Conservation (phyloP, 2,113 vertebrate species). For the human region DNA sequence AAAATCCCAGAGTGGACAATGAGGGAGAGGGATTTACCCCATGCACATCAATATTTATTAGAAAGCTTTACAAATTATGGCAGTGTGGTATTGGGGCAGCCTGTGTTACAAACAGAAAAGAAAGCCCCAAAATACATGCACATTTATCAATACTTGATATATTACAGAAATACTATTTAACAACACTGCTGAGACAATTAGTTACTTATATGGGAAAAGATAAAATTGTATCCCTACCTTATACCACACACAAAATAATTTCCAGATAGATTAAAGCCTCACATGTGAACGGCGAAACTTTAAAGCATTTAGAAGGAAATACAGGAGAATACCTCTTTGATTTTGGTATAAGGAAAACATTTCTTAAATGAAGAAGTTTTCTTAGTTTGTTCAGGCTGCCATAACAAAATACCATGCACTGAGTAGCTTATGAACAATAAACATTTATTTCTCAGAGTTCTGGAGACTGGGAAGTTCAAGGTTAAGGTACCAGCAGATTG, state of each 20-base stretch:
- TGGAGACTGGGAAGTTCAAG: neutral
- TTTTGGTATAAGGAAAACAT: neutral
- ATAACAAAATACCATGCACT: neutral
- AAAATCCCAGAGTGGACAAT: neutral
- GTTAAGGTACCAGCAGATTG: neutral
- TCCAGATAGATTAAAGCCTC: neutral
- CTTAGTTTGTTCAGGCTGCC: neutral
- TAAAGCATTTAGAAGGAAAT: slow-evolving; percentile 1
- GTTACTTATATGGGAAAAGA: neutral
- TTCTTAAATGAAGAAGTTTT: neutral
- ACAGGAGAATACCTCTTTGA: neutral
- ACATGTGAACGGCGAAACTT: neutral
- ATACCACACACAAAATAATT: neutral
- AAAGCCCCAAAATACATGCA: neutral
- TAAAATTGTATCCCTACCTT: neutral
- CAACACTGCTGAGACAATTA: neutral
- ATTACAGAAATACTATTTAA: neutral
- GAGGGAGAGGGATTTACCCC: neutral
- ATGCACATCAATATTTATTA: neutral
- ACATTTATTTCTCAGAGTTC: neutral
- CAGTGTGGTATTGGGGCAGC: neutral
- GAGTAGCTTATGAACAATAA: neutral
- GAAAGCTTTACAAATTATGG: neutral
- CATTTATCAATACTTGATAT: neutral
- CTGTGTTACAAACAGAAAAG: neutral